Conservation (phyloP, 2,797 vertebrate species). For the Melanotaenia maccullochi region DNA sequence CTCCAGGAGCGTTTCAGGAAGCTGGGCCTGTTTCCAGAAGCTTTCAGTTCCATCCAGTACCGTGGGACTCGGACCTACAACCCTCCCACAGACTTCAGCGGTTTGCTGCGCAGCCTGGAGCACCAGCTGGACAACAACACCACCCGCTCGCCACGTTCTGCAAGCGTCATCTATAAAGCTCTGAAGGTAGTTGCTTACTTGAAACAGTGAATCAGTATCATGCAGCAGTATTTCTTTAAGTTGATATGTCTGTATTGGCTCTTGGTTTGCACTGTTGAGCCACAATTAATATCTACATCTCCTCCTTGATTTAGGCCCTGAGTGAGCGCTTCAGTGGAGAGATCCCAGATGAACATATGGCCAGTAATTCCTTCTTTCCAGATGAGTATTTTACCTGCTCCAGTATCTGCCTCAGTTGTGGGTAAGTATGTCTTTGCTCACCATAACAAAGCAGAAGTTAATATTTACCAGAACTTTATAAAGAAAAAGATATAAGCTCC, state of each 20-base stretch:
- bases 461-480: neutral
- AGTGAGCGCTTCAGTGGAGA: constrained; percentile 98
- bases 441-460: neutral
- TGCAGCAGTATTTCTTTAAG: neutral
- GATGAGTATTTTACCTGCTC: constrained; percentile 99
- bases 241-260: neutral
- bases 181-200: constrained; percentile 84
- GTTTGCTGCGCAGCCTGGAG: constrained; percentile 91
- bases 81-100: constrained; percentile 97
- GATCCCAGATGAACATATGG: constrained; percentile 93
- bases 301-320: constrained; percentile 83
- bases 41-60: constrained; percentile 97
- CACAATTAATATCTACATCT: neutral
- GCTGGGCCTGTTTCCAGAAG: constrained; percentile 93
- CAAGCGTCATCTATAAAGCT: constrained; percentile 95
- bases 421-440: constrained; percentile 81
- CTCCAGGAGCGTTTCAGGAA: constrained; percentile 97
- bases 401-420: constrained; percentile 95
- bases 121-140: constrained; percentile 96
- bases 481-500: neutral
- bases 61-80: constrained; percentile 97
- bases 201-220: neutral
- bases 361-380: constrained; percentile 96
- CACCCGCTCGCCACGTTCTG: constrained; percentile 94
- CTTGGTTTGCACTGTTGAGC: neutral